phyloP scores from a whole-genome alignment of 2,113 vertebrate genomes.

The Melanerpes aurifrons region DNA sequence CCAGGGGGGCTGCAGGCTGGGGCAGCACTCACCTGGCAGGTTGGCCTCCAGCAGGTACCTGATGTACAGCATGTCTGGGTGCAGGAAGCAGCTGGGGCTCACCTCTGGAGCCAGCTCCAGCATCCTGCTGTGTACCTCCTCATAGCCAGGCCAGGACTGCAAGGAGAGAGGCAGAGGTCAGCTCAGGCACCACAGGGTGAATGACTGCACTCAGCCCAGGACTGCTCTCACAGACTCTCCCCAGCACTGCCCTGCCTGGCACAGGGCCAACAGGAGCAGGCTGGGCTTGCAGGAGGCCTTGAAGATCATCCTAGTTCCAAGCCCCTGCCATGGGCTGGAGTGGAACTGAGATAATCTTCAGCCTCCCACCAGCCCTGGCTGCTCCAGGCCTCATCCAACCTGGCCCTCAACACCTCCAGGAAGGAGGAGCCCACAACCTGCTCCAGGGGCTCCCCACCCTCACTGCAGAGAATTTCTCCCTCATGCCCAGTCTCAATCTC shows the following conservation, averaged over 20 bases:
- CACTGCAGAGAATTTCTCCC: too few relatives aligned
- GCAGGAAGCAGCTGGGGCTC: constrained; percentile 82
- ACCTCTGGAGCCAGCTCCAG: constrained; percentile 83
- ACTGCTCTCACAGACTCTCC: background rate
- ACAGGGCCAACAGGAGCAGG: background rate
- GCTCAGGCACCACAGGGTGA: too few relatives aligned
- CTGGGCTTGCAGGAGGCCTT: background rate
- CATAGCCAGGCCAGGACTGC: constrained; percentile 84
- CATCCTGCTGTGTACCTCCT: constrained; percentile 75
- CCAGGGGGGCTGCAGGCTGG: constrained; percentile 13
- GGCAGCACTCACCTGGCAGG: constrained; percentile 85
- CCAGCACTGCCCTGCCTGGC: background rate
- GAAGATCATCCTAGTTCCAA: too few relatives aligned
- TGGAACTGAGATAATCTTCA: too few relatives aligned
- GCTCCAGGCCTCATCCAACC: too few relatives aligned
- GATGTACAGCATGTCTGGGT: constrained; percentile 86
- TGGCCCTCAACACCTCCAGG: too few relatives aligned
- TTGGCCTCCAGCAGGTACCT: constrained; percentile 90
- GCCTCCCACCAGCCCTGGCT: too few relatives aligned
- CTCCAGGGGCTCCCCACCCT: too few relatives aligned
- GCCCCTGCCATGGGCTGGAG: too few relatives aligned
- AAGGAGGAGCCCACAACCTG: too few relatives aligned
- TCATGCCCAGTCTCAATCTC: too few relatives aligned
- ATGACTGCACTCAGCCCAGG: background rate
- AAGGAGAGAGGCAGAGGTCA: constrained; percentile 36